Percentiles rank a stretch among this genome's conserved stretches.
These are phyloP conservation scores for Platerodrilus igneus DNA, from an alignment of 2,888 invertebrate genomes.

Conservation along the genomic window DNA sequence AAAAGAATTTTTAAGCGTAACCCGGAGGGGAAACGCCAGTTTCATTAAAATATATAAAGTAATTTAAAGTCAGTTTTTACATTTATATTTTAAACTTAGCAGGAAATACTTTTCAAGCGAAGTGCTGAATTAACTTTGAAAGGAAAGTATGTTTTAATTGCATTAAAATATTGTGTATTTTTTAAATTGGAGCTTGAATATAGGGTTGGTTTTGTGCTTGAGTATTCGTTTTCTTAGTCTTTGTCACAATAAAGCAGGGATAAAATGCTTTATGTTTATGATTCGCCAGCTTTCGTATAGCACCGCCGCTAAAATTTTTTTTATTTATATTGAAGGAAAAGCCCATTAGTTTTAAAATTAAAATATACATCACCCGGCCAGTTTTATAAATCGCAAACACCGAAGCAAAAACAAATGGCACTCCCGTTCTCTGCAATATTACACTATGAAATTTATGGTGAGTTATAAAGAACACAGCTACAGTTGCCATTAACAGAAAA, in stretches of 20 bases:
- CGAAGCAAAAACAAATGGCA: slow-evolving; percentile 45
- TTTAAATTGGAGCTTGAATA: slow-evolving; percentile 34
- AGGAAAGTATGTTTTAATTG: slow-evolving; percentile 39
- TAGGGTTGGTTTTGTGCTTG: slow-evolving; percentile 24
- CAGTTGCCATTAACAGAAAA: slow-evolving; percentile 43
- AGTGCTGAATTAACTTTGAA: slow-evolving; percentile 33
- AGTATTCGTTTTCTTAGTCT: slow-evolving; percentile 17
- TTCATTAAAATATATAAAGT: slow-evolving; percentile 39
- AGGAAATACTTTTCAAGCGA: slow-evolving; percentile 30
- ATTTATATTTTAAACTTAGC: slow-evolving; percentile 33
- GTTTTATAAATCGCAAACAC: slow-evolving; percentile 34
- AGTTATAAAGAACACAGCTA: slow-evolving; percentile 44
- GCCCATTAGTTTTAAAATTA: slow-evolving; percentile 48
- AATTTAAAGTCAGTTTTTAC: slow-evolving; percentile 37
- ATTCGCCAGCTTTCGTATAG: slow-evolving; percentile 35
- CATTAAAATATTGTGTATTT: slow-evolving; percentile 40
- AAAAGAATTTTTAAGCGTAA: slow-evolving; percentile 35
- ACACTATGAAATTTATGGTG: slow-evolving; percentile 46
- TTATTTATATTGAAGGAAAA: slow-evolving; percentile 44
- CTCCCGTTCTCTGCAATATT: slow-evolving; percentile 43
- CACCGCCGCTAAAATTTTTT: slow-evolving; percentile 40
- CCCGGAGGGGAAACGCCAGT: slow-evolving; percentile 35
- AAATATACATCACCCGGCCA: slow-evolving; percentile 46
- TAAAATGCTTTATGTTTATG: slow-evolving; percentile 38
- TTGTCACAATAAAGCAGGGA: slow-evolving; percentile 26